phyloP scores from a whole-genome alignment of 2,113 vertebrate genomes.

The Poecile atricapillus region DNA sequence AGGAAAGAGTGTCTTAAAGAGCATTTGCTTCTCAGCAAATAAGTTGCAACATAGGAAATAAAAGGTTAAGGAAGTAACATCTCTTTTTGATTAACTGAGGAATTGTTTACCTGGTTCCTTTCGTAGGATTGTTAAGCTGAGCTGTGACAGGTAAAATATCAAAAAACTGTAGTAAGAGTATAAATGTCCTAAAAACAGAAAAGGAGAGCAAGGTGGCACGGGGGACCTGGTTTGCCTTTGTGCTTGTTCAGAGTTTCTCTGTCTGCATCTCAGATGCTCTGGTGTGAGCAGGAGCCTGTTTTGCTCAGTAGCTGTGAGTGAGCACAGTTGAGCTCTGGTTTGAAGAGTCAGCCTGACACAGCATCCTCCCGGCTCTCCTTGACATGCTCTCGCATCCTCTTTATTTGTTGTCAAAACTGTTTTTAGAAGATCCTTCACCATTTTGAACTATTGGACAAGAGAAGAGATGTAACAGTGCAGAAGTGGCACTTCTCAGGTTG shows the following conservation, averaged over 20 bases:
- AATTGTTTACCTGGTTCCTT: slow-evolving; percentile 13
- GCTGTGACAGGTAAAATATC: neutral
- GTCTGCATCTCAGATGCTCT: slow-evolving; percentile 16
- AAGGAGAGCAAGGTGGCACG: neutral
- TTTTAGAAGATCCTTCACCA: neutral
- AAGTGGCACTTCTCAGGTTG: neutral
- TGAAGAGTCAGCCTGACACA: slow-evolving; percentile 51
- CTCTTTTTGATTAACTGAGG: neutral
- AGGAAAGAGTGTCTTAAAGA: neutral
- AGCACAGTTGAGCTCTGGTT: slow-evolving; percentile 56
- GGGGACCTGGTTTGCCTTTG: slow-evolving; percentile 20
- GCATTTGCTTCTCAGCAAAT: neutral
- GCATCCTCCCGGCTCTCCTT: neutral
- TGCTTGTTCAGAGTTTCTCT: slow-evolving; percentile 56
- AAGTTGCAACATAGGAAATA: neutral
- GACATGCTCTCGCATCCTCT: neutral
- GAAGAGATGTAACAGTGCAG: neutral
- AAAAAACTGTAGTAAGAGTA: neutral
- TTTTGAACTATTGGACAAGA: neutral
- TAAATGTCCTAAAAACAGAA: neutral
- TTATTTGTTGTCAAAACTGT: neutral
- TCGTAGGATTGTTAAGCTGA: neutral
- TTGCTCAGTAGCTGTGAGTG: slow-evolving; percentile 65
- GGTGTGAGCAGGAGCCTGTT: slow-evolving; percentile 33
- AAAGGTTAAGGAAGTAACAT: neutral